Evolutionary conservation across 1,140 invertebrate species (phyloP).

Genomic region (Aleiodes sp.): DNA sequence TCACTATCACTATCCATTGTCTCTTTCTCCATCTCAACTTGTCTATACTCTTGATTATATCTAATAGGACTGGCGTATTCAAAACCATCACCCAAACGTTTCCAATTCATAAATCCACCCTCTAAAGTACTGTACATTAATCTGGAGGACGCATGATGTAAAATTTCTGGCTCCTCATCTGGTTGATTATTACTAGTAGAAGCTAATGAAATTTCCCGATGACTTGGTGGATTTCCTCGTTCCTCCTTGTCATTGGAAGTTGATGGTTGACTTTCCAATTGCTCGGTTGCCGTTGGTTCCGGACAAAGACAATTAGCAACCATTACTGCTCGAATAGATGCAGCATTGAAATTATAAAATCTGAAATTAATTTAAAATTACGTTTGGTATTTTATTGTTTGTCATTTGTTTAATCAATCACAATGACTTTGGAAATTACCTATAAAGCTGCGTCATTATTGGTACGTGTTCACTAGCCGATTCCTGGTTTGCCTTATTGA

Average conservation of each 20-base stretch:
- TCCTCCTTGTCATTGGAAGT: conserved; percentile 55
- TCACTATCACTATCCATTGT: conserved; percentile 54
- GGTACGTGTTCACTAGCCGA: conserved; percentile 83
- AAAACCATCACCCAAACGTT: conserved; percentile 63
- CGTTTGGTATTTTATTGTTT: no score
- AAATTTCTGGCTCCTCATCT: conserved; percentile 57
- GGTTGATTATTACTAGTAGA: conserved; percentile 42
- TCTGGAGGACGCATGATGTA: conserved; percentile 62
- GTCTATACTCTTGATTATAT: conserved; percentile 70
- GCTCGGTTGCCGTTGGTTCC: conserved; percentile 52
- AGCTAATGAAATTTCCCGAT: conserved; percentile 61
- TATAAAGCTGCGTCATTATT: conserved; percentile 80
- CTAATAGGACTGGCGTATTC: conserved; percentile 68
- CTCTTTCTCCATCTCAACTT: conserved; percentile 65
- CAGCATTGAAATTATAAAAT: conserved; percentile 86
- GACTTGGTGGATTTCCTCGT: conserved; percentile 68
- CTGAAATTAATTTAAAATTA: conserved; percentile 50
- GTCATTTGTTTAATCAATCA: background rate
- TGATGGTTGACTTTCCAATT: conserved; percentile 46
- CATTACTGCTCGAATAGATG: conserved; percentile 80
- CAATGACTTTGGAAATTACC: conserved; percentile 45
- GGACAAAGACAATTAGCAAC: conserved; percentile 74
- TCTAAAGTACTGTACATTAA: conserved; percentile 59
- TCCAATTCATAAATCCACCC: conserved; percentile 66
- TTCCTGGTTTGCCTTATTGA: conserved; percentile 87